A percentile compares a stretch with the other conserved stretches of the same genome.
Conservation (phyloP, 2,797 vertebrate genomes). For the Pseudochaenichthys georgianus region DNA sequence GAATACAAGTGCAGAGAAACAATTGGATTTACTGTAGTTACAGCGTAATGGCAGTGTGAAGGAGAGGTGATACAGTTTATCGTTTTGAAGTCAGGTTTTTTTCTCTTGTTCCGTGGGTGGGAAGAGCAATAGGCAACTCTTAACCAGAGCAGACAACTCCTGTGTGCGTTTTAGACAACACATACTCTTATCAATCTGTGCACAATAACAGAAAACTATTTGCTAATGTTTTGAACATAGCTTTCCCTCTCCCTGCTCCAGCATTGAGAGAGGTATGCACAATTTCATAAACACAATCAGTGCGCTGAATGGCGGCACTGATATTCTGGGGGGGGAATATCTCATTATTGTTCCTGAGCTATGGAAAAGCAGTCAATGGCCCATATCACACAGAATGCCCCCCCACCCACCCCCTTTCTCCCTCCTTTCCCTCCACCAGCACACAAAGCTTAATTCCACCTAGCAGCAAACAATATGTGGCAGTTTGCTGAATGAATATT, state of each 20-base stretch:
- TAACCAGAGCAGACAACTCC: constrained; percentile 22
- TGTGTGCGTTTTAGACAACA: constrained; percentile 65
- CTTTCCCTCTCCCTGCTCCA: constrained; percentile 75
- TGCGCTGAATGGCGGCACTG: constrained; percentile 82
- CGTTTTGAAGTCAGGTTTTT: constrained; percentile 29
- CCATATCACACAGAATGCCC: constrained; percentile 83
- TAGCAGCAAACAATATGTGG: constrained; percentile 81
- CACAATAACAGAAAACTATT: constrained; percentile 87
- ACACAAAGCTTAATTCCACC: constrained; percentile 82
- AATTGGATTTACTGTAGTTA: constrained; percentile 57
- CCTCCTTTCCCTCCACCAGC: constrained; percentile 56
- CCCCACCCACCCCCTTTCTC: constrained; percentile 20
- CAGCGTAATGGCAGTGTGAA: constrained; percentile 44
- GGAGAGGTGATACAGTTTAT: constrained; percentile 51
- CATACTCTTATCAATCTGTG: constrained; percentile 84
- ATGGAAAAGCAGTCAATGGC: constrained; percentile 88
- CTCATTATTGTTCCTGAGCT: constrained; percentile 87
- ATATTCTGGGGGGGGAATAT: constrained; percentile 76
- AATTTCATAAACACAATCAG: constrained; percentile 88
- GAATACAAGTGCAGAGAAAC: constrained; percentile 23
- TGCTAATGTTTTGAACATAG: constrained; percentile 87
- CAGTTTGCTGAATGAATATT: constrained; percentile 79
- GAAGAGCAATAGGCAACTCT: constrained; percentile 28
- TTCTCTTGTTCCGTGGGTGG: neutral
- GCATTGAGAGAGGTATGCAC: constrained; percentile 84